phyloP scores from a whole-genome alignment of 1,140 invertebrate genomes.

The Cydia fagiglandana region DNA sequence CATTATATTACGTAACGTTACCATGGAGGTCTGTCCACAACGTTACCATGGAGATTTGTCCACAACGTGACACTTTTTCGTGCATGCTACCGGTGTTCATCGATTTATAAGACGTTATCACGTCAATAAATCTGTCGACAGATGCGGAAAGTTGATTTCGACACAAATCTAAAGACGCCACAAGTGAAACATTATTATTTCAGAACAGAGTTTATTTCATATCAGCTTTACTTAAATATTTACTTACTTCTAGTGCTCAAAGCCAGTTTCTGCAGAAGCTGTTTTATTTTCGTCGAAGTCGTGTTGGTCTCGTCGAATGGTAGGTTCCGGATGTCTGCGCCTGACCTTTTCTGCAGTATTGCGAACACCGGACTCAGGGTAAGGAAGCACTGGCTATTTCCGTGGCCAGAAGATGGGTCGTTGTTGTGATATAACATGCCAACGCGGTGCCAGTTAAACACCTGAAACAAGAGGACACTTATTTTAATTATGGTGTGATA shows the following conservation, averaged over 20 bases:
- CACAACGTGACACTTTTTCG: too few species aligned
- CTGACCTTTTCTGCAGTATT: conserved; percentile 80
- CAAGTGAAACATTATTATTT: neutral
- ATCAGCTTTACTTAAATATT: conserved; percentile 5
- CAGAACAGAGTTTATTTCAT: conserved; percentile 7
- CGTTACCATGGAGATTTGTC: too few species aligned
- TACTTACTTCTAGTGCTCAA: conserved; percentile 89
- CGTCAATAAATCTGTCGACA: neutral
- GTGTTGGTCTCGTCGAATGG: conserved; percentile 73
- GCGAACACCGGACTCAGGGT: conserved; percentile 85
- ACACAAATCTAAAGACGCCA: neutral
- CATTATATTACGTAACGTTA: too few species aligned
- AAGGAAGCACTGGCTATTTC: conserved; percentile 87
- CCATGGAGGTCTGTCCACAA: too few species aligned
- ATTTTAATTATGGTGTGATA: neutral
- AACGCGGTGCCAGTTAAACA: conserved; percentile 86
- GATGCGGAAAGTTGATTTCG: neutral
- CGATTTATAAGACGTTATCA: too few species aligned
- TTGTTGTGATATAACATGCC: conserved; percentile 87
- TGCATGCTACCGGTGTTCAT: too few species aligned
- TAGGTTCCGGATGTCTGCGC: conserved; percentile 51
- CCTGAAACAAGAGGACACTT: conserved; percentile 72
- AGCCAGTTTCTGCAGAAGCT: conserved; percentile 83
- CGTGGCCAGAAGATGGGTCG: conserved; percentile 72
- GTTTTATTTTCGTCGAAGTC: conserved; percentile 78